Conservation (phyloP, 2,888 invertebrate genomes). For the Torymus texanus region DNA sequence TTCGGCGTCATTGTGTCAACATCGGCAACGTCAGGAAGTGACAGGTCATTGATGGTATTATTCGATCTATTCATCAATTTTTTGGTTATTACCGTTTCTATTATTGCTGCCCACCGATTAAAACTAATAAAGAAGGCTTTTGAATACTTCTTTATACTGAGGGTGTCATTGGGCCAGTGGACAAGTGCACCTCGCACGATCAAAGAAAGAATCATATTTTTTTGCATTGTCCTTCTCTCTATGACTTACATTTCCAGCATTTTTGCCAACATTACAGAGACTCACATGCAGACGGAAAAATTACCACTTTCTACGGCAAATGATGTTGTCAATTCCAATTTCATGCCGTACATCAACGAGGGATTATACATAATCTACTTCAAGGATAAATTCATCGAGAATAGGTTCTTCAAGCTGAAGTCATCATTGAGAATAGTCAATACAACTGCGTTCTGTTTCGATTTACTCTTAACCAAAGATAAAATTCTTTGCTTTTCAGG, state of each 20-base stretch:
- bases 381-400: constrained; percentile 6
- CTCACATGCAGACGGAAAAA: neutral
- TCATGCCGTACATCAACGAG: constrained; percentile 4
- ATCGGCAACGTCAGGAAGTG: neutral
- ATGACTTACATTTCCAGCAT: constrained; percentile 23
- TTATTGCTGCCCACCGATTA: neutral
- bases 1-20: constrained; percentile 9
- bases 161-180: constrained; percentile 15
- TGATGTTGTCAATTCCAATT: neutral
- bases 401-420: neutral
- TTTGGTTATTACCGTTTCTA: neutral
- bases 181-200: neutral
- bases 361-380: constrained; percentile 5
- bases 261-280: constrained; percentile 31
- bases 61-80: neutral
- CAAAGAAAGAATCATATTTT: constrained; percentile 25
- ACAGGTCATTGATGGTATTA: neutral
- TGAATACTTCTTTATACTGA: neutral
- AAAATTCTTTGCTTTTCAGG: constrained; percentile 17
- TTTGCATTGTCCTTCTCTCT: constrained; percentile 7
- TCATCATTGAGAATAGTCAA: neutral
- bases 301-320: constrained; percentile 17
- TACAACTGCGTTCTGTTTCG: neutral
- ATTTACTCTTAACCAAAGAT: neutral
- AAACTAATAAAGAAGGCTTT: neutral